A percentile compares a stretch with the other conserved stretches of the same genome.
Conservation (phyloP, 2,113 vertebrate species). For the Crocuta crocuta region DNA sequence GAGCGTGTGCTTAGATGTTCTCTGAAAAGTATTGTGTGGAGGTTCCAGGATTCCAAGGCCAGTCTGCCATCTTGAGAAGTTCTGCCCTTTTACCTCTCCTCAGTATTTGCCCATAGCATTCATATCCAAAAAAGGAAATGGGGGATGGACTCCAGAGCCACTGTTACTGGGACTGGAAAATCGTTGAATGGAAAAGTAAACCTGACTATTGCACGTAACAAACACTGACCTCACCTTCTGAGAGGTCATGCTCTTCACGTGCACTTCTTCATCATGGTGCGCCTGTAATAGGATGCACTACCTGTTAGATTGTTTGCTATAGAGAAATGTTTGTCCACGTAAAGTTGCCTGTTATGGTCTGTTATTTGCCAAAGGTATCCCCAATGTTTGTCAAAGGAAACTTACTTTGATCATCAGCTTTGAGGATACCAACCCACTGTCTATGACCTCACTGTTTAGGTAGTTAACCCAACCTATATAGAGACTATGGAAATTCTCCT, state of each 20-base stretch:
- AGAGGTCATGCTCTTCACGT: neutral
- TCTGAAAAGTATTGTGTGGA: neutral
- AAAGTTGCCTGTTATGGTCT: neutral
- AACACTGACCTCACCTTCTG: neutral
- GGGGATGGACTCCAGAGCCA: neutral
- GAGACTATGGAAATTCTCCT: neutral
- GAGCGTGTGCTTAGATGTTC: neutral
- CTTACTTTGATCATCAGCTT: neutral
- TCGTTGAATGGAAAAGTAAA: neutral
- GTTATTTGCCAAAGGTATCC: neutral
- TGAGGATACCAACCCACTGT: neutral
- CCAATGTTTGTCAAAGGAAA: neutral
- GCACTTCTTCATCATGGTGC: neutral
- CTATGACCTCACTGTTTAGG: neutral
- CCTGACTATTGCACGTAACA: neutral
- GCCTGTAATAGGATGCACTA: neutral
- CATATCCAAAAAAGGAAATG: neutral
- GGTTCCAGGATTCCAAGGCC: neutral
- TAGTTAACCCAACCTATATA: neutral
- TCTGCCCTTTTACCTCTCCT: neutral
- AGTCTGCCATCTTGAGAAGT: neutral
- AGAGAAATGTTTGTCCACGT: neutral
- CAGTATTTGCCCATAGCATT: neutral
- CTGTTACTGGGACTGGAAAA: neutral
- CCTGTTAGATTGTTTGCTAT: neutral